Percentiles rank a stretch among this genome's conserved stretches.
Conservation (phyloP, 2,888 invertebrate genomes). For the Tetanocera ferruginea region DNA sequence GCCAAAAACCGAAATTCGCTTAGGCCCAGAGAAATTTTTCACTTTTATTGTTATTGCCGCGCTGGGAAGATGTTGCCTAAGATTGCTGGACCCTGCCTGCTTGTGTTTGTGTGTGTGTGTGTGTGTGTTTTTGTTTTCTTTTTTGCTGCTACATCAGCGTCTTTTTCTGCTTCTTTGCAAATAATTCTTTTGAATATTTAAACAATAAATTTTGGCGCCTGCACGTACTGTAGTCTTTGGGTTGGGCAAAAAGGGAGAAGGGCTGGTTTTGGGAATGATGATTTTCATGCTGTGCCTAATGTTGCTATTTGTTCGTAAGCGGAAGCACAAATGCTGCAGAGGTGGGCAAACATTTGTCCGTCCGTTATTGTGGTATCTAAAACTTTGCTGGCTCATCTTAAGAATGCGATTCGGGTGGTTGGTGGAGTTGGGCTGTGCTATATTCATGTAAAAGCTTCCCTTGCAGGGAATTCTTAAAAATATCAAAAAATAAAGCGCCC, state of each 20-base stretch:
- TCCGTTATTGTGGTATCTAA: no score
- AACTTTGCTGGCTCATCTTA: no score
- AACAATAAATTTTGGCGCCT: slow-evolving; percentile 25
- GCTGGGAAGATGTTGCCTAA: neutral
- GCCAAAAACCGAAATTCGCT: slow-evolving; percentile 5
- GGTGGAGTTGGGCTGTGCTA: no score
- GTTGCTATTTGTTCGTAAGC: no score
- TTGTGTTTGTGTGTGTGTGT: neutral
- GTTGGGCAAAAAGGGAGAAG: neutral
- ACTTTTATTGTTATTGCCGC: slow-evolving; percentile 20
- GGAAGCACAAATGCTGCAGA: no score
- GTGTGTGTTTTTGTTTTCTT: neutral
- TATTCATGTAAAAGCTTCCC: no score
- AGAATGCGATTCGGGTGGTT: no score
- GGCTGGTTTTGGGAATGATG: neutral
- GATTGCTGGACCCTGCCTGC: neutral
- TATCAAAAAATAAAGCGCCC: no score
- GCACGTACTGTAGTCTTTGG: neutral
- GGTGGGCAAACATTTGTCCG: no score
- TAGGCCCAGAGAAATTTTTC: slow-evolving; percentile 24
- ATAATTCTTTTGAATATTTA: slow-evolving; percentile 34
- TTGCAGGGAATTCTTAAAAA: no score
- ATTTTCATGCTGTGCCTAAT: no score
- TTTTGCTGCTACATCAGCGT: neutral
- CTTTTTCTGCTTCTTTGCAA: neutral